Base-by-base conservation (phyloP, 2,797 vertebrate genomes). In the Hippopotamyrus pictus region DNA sequence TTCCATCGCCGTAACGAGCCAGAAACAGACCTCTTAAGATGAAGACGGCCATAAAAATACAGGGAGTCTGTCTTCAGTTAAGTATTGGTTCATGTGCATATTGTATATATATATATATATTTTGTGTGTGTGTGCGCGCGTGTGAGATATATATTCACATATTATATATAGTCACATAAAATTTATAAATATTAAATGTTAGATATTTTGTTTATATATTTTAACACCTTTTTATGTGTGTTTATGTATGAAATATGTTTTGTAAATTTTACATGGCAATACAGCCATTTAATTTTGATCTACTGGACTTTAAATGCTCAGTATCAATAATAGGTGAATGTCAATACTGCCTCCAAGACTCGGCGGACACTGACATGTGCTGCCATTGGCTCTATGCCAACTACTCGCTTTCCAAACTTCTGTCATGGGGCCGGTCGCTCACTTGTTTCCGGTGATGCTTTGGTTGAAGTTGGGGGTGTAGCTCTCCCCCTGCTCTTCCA, bases 391-490 rank as follows among this genome's bases (percentile, higher is more conserved):
- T 3, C 22, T 22, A 3, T 3, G 8, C 12, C n/a, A 2, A 7
- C 9, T 5, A 48, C 19, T 6, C 1, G 9, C 8, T 50, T 46
- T 29, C 48, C 41, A 11, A 9, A 19, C 19, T 25, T 5, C 7
- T n/a, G 22, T 5, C 12, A 46, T 0, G 9, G 17, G 37, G 41
- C 19, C 4, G 17, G 54, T 22, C 48, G 94, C 97, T 95, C 91
- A 93, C 99, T 97, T 97, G 96, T 92, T 98, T 94, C 97, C 97
- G 93, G 95, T 97, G 92, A 97, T 95, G 92, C 96, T 97, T 93
- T 98, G 98, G 94, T 96, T 97, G 95, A 99, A 99, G 92, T 96
- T 96, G 89, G 98, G 99, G 59, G 98, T 98, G 93, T 98, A 99
- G 92, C 97, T 97, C 93, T 99, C 98, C 92, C 98, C 98, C 93